Evolutionary conservation across 2,888 invertebrate genomes (phyloP), one percentile per base, ranked within the genome.

Genomic region (Ceriagrion tenellum): DNA sequence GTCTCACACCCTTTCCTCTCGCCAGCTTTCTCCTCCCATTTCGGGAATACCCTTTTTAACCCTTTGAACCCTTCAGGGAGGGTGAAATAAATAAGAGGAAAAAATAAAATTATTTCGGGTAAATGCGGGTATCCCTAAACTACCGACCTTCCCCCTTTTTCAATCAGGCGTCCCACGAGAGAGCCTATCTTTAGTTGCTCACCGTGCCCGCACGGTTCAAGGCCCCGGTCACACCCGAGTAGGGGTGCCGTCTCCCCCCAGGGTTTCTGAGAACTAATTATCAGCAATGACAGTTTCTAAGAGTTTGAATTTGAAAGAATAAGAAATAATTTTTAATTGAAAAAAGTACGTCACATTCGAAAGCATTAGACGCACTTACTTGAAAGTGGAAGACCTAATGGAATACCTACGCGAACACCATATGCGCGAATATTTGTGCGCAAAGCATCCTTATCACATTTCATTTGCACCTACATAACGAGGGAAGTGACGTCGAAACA

Each of bases 31-130:
- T 59, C 59, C 20, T 59, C 89, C 47, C 89, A 26, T 47, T 55
- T 89, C 18, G 26, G 18, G 47, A 89, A 89, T 55, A 55, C 89
- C 89, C 89, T 89, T 89, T 12, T 89, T 47, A 89, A 55, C 55
- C 89, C 47, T 89, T 89, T 89, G 23, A 89, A 89, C 89, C 55
- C 55, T 55, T 55, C 0, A n/a, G 47, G 55, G 55, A 55, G n/a
- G 0, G 55, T 47, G 40, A 20, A 89, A 89, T 20, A 55, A 47
- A 47, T 55, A 26, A 13, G 8, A n/a, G 89, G 55, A 26, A 26
- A 55, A 81, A 81, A 35, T 30, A 35, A 69, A 69, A 26, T 69
- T n/a, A 0, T n/a, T n/a, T 18, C 10, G n/a, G n/a, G 26, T 18
- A 81, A 81, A 69, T 26, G 81, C 26, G 35, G 81, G 81, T 81